Evolutionary conservation across 2,113 vertebrate species (phyloP).

Genomic region (rabbit (Oryctolagus cuniculus)): DNA sequence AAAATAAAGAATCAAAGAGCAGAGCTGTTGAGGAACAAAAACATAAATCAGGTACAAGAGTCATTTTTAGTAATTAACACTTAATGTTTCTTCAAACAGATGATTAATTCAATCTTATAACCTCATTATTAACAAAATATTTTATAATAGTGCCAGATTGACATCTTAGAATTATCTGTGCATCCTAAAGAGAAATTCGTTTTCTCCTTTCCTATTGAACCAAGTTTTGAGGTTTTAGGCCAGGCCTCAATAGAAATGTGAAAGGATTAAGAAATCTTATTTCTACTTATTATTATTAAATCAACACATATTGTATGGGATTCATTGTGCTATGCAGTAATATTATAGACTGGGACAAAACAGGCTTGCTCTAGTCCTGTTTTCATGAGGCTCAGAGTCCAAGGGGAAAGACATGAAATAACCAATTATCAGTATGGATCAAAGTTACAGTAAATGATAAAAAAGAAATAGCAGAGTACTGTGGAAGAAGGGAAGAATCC

Average conservation of each 20-base stretch:
- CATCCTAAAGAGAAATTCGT: neutral
- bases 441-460: neutral
- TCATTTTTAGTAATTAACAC: slow-evolving; percentile 81
- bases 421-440: neutral
- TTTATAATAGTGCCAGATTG: neutral
- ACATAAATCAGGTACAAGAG: slow-evolving; percentile 79
- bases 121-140: neutral
- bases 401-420: neutral
- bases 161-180: neutral
- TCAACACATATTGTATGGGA: neutral
- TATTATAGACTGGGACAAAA: neutral
- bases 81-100: neutral
- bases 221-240: neutral
- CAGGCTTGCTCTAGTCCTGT: too few species aligned
- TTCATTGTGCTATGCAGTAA: neutral
- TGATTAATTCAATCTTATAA: neutral
- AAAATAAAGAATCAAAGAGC: slow-evolving; percentile 75
- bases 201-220: neutral
- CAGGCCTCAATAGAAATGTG: neutral
- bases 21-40: slow-evolving; percentile 78
- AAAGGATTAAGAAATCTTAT: neutral
- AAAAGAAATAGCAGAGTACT: neutral
- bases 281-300: neutral
- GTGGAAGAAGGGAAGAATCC: neutral
- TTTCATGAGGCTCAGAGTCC: neutral